Evolutionary conservation across 2,797 vertebrate species (phyloP), one percentile per base, ranked within the genome.

Genomic region (Glossophaga mutica): DNA sequence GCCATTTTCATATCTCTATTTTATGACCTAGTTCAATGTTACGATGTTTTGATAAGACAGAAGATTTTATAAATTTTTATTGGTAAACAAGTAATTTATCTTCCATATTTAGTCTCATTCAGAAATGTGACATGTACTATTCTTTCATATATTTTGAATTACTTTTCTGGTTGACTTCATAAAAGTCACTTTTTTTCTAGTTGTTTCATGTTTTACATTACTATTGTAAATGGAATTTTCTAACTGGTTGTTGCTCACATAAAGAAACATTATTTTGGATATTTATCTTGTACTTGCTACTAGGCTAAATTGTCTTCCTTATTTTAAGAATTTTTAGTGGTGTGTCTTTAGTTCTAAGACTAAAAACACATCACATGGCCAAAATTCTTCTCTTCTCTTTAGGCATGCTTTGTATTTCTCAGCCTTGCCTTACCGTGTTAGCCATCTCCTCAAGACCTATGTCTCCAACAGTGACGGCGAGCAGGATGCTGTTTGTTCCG

Each of bases 1-100:
- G 74, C 76, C 87, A 93, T 94, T 93, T 46, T 95, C 77, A 81
- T 95, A 82, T 95, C 57, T 96, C 48, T 81, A 74, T 79, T 94
- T 95, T 96, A 94, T 93, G 87, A 87, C 9, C 46, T 77, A 87
- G 32, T 70, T 94, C 65, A 91, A 50, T 78, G 48, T 94, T 95
- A 90, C 73, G 87, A 87, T 85, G 77, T 82, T 96, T 94, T 87
- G 62, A 84, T 76, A 87, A 95, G 11, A n/a, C 81, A 70, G 87
- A 92, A 89, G 26, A 34, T 14, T 52, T 76, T 96, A 57, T 83
- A 95, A 91, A 91, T 84, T 95, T 93, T 93, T 32, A 87, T 78
- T 95, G 68, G 18, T 34, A 88, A 93, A 87, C 9, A 29, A 59
- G 57, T 59, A 59, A 59, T 57, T 57, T 57, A 57, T 57, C 48